A percentile compares a stretch with the other conserved stretches of the same genome.
Evolutionary conservation across 2,888 invertebrate genomes (phyloP).

Genomic region (Eutolmus rufibarbis): DNA sequence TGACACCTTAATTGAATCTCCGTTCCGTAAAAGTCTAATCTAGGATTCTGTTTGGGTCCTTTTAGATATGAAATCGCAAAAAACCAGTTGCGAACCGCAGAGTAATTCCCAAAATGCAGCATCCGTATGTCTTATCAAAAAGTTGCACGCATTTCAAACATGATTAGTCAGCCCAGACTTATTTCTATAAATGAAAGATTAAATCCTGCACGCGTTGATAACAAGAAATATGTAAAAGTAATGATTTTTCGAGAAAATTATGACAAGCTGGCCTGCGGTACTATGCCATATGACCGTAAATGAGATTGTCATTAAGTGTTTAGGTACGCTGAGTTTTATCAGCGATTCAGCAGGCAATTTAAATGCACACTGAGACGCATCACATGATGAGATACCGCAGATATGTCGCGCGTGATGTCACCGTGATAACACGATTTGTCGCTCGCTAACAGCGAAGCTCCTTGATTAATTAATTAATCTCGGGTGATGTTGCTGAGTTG

Average conservation of each 20-base stretch:
- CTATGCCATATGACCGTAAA: neutral
- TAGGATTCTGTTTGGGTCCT: neutral
- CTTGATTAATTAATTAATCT: neutral
- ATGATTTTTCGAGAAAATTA: neutral
- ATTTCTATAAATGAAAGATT: neutral
- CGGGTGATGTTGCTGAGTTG: neutral
- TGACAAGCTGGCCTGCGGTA: neutral
- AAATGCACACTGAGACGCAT: neutral
- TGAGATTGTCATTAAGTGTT: neutral
- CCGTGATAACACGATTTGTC: neutral
- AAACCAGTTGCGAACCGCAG: neutral
- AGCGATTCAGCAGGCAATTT: neutral
- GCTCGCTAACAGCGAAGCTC: neutral
- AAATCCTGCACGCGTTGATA: neutral
- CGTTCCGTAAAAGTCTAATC: too few relatives aligned
- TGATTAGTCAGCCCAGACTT: neutral
- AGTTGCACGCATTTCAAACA: constrained; percentile 9
- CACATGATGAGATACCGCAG: neutral
- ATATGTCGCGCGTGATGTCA: constrained; percentile 18
- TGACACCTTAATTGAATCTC: too few relatives aligned
- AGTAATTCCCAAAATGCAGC: neutral
- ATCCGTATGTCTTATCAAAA: neutral
- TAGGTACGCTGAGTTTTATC: neutral
- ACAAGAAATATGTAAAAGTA: neutral
- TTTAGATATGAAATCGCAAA: neutral